Percentiles rank a stretch among this genome's conserved stretches.
phyloP scores from a whole-genome alignment of 1,140 invertebrate genomes.

The Metaphire vulgaris region DNA sequence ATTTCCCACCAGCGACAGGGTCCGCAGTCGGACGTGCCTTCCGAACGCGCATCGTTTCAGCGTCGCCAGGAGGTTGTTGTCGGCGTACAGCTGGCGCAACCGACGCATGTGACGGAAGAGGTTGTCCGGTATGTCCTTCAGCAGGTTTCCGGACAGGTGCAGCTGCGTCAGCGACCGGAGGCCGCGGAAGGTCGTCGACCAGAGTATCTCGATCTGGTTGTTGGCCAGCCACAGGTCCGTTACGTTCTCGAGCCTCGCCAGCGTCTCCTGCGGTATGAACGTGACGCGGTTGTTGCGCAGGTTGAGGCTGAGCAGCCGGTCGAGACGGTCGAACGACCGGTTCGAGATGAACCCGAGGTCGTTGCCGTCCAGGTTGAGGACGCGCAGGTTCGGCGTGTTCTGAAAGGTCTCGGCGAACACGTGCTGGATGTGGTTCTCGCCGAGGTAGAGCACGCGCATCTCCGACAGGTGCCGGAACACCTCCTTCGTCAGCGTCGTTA shows the following conservation, averaged over 20 bases:
- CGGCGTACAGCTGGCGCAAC: slow-evolving; percentile 22
- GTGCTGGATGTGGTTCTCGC: slow-evolving; percentile 61
- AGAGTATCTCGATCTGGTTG: slow-evolving; percentile 59
- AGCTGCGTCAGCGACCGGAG: slow-evolving; percentile 4
- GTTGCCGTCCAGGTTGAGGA: slow-evolving; percentile 65
- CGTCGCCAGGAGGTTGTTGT: slow-evolving; percentile 22
- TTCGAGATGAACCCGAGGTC: slow-evolving; percentile 63
- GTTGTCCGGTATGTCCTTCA: slow-evolving; percentile 7
- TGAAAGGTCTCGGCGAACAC: slow-evolving; percentile 63
- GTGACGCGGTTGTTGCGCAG: slow-evolving; percentile 67
- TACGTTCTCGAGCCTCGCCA: slow-evolving; percentile 55
- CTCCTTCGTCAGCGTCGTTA: slow-evolving; percentile 18
- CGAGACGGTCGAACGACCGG: slow-evolving; percentile 63
- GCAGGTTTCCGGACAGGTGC: slow-evolving; percentile 4
- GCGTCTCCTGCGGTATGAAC: slow-evolving; percentile 26
- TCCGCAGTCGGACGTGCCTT: slow-evolving; percentile 16
- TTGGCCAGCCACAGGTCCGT: slow-evolving; percentile 64
- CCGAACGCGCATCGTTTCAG: slow-evolving; percentile 13
- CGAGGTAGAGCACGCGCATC: slow-evolving; percentile 61
- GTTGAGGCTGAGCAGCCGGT: slow-evolving; percentile 60
- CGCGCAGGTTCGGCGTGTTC: slow-evolving; percentile 61
- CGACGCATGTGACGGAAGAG: neutral
- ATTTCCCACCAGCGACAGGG: slow-evolving; percentile 27
- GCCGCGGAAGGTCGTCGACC: slow-evolving; percentile 13
- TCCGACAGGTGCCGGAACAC: slow-evolving; percentile 36